A percentile compares a stretch with the other conserved stretches of the same genome.
Evolutionary conservation across 2,113 vertebrate species (phyloP).

Genomic region (Telmatochromis sp.): DNA sequence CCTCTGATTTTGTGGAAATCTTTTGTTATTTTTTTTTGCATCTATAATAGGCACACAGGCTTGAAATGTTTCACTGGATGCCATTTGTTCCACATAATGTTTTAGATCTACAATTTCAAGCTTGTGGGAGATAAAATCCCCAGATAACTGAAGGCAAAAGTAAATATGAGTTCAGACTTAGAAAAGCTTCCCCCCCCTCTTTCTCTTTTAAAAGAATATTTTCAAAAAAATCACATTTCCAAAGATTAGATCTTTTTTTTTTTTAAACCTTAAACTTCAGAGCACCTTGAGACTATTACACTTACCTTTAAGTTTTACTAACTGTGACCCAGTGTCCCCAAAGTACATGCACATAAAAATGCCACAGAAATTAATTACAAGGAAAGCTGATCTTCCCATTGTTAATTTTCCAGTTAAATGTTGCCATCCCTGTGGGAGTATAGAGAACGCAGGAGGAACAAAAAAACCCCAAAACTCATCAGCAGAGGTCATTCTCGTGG

Average conservation of each 20-base stretch:
- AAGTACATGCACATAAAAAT: slow-evolving; percentile 57
- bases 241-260: slow-evolving; percentile 19
- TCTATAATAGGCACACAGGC: background rate
- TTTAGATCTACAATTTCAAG: background rate
- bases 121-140: background rate
- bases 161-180: background rate
- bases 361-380: slow-evolving; percentile 55
- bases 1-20: background rate
- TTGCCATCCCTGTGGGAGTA: slow-evolving; percentile 4
- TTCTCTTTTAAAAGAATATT: background rate
- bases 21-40: background rate
- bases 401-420: slow-evolving; percentile 50
- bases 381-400: slow-evolving; percentile 53
- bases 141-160: background rate
- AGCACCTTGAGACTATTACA: slow-evolving; percentile 46
- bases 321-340: slow-evolving; percentile 53
- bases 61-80: background rate
- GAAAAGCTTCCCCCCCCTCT: accelerated
- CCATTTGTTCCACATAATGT: background rate
- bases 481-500: slow-evolving; percentile 17
- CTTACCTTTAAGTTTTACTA: slow-evolving; percentile 52
- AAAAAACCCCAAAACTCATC: background rate
- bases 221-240: slow-evolving; percentile 17
- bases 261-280: slow-evolving; percentile 1
- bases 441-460: background rate